Percentiles rank a stretch among this genome's conserved stretches.
phyloP scores from a whole-genome alignment of 2,113 vertebrate species.

The Scophthalmus maximus region DNA sequence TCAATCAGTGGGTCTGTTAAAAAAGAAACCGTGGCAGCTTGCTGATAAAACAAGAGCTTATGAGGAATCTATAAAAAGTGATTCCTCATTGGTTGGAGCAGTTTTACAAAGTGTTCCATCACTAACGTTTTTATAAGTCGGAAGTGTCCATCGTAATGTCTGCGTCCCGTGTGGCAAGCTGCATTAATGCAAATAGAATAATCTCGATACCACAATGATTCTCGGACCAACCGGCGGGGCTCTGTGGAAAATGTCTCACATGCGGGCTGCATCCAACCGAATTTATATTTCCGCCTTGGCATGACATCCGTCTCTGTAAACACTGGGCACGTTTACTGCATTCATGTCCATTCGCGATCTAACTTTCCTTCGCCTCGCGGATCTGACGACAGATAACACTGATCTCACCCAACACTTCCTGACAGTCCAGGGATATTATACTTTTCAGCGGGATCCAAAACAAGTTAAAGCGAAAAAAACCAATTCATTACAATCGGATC shows the following conservation, averaged over 20 bases:
- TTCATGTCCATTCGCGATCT: constrained; percentile 1
- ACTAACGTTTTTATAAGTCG: not conserved
- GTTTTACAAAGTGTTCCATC: not conserved
- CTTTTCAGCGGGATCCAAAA: too few relatives aligned
- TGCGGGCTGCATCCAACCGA: constrained; percentile 1
- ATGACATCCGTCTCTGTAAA: constrained; percentile 23
- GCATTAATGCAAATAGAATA: constrained; percentile 1
- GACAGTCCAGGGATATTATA: too few relatives aligned
- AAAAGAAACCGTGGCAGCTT: not conserved
- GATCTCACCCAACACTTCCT: not conserved
- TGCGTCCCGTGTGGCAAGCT: not conserved
- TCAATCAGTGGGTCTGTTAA: not conserved
- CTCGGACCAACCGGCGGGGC: constrained; percentile 3
- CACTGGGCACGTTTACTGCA: not conserved
- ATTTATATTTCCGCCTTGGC: constrained; percentile 18
- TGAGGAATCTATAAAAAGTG: too few relatives aligned
- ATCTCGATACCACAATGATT: not conserved
- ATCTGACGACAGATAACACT: not conserved
- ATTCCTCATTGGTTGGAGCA: not conserved
- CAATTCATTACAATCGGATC: too few relatives aligned
- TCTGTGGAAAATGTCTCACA: constrained; percentile 2
- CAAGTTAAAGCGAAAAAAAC: too few relatives aligned
- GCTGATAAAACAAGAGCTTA: not conserved
- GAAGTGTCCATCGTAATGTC: not conserved
- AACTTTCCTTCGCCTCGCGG: not conserved